These are phyloP conservation scores for Drosophila glabriapex DNA, from an alignment of 2,888 invertebrate species.

Conservation along the genomic window DNA sequence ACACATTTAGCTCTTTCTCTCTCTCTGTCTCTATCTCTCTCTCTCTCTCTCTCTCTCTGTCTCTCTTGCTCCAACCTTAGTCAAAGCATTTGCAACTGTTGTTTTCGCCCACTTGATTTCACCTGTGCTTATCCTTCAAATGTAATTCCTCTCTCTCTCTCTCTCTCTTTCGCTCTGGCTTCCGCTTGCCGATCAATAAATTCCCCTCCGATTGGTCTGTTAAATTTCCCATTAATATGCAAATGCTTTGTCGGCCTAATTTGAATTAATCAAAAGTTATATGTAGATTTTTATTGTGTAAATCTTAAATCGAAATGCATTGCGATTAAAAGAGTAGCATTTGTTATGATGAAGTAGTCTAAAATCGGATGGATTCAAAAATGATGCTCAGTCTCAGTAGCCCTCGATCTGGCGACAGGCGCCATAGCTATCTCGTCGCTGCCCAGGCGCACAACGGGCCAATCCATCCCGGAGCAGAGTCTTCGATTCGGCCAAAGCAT, in stretches of 20 bases:
- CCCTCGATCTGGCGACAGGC: constrained; percentile 86
- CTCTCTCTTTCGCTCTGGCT: background rate
- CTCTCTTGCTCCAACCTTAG: background rate
- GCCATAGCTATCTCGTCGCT: constrained; percentile 89
- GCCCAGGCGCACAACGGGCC: constrained; percentile 91
- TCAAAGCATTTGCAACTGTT: background rate
- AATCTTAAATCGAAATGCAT: constrained; percentile 40
- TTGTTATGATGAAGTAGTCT: constrained; percentile 34
- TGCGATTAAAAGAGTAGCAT: constrained; percentile 13
- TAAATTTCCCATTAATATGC: constrained; percentile 15
- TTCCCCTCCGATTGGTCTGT: background rate
- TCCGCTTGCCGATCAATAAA: background rate
- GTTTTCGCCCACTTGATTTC: background rate
- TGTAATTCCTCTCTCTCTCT: too few relatives aligned
- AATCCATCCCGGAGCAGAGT: constrained; percentile 87
- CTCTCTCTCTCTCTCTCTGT: background rate
- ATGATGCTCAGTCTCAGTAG: constrained; percentile 71
- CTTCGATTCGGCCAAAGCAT: constrained; percentile 83
- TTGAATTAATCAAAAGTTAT: constrained; percentile 17
- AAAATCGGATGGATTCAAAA: constrained; percentile 38
- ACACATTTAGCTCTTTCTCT: background rate
- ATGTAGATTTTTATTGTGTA: constrained; percentile 19
- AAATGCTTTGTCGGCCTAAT: constrained; percentile 8
- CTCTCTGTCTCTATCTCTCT: background rate
- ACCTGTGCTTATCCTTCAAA: too few relatives aligned